These are phyloP conservation scores for Limnephilus marmoratus DNA, from an alignment of 2,888 invertebrate species.

Conservation along the genomic window DNA sequence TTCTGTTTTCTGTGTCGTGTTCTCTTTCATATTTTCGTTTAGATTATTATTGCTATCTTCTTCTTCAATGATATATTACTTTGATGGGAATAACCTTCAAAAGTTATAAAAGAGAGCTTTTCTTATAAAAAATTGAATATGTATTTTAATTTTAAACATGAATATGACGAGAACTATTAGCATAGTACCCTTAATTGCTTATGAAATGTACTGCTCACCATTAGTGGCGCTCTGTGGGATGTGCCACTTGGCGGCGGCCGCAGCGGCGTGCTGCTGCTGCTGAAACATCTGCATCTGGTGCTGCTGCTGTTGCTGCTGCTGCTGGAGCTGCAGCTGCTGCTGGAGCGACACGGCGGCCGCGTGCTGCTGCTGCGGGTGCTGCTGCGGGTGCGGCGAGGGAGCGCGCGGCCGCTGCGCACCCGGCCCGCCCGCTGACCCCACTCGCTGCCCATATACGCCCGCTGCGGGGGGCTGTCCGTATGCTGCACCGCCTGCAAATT, in stretches of 20 bases:
- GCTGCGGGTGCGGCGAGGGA: constrained; percentile 69
- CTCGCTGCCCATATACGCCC: constrained; percentile 40
- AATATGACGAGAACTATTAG: no score
- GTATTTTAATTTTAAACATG: no score
- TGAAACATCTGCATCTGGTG: constrained; percentile 69
- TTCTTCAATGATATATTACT: no score
- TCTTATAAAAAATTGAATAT: no score
- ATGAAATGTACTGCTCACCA: constrained; percentile 69
- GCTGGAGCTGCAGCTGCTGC: constrained; percentile 67
- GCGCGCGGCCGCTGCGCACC: constrained; percentile 69
- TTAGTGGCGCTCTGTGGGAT: constrained; percentile 80
- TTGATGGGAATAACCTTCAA: no score
- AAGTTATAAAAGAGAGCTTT: no score
- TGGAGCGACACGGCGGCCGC: constrained; percentile 69
- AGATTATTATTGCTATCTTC: no score
- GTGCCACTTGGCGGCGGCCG: constrained; percentile 83
- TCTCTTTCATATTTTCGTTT: no score
- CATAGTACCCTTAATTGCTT: no score
- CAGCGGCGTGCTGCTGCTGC: constrained; percentile 70
- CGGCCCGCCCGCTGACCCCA: constrained; percentile 48
- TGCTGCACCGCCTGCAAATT: constrained; percentile 17
- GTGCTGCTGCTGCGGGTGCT: constrained; percentile 67
- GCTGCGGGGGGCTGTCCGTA: constrained; percentile 45
- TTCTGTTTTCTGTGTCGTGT: no score
- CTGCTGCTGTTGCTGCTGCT: constrained; percentile 66